These are phyloP conservation scores for Dendrolimus houi DNA, from an alignment of 2,888 invertebrate species.

Conservation along the genomic window DNA sequence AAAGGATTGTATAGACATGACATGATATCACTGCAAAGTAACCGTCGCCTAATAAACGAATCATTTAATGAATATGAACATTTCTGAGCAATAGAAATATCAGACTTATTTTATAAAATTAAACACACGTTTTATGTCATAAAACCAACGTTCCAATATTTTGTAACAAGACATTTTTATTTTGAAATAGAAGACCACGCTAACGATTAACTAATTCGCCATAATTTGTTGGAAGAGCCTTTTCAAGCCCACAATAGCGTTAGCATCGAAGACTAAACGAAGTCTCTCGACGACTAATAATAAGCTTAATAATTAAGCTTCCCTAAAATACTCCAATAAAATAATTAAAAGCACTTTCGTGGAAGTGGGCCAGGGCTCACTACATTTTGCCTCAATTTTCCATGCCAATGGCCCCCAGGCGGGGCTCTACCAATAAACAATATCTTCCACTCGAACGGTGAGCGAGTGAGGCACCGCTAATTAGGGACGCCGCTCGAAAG, in stretches of 20 bases:
- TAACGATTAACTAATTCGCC: constrained; percentile 8
- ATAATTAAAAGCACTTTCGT: constrained; percentile 33
- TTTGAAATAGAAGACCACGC: neutral
- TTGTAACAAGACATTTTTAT: no score
- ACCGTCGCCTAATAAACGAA: no score
- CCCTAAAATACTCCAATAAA: constrained; percentile 13
- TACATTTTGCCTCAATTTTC: constrained; percentile 67
- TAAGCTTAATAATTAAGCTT: constrained; percentile 3
- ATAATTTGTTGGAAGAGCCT: neutral
- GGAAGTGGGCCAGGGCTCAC: constrained; percentile 27
- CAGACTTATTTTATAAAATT: no score
- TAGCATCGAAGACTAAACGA: neutral
- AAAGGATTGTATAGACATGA: no score
- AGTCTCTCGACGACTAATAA: constrained; percentile 12
- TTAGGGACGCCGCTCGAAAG: constrained; percentile 66
- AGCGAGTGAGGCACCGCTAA: constrained; percentile 61
- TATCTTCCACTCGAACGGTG: constrained; percentile 60
- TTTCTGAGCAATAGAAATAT: no score
- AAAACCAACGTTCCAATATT: no score
- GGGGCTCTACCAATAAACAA: constrained; percentile 71
- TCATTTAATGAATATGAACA: no score
- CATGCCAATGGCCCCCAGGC: constrained; percentile 50
- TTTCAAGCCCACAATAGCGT: neutral
- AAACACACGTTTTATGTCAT: no score
- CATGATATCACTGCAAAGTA: no score